A percentile compares a stretch with the other conserved stretches of the same genome.
These are phyloP conservation scores for Typhlichthys eigenmanni DNA, from an alignment of 2,797 vertebrate genomes.

Conservation along the genomic window DNA sequence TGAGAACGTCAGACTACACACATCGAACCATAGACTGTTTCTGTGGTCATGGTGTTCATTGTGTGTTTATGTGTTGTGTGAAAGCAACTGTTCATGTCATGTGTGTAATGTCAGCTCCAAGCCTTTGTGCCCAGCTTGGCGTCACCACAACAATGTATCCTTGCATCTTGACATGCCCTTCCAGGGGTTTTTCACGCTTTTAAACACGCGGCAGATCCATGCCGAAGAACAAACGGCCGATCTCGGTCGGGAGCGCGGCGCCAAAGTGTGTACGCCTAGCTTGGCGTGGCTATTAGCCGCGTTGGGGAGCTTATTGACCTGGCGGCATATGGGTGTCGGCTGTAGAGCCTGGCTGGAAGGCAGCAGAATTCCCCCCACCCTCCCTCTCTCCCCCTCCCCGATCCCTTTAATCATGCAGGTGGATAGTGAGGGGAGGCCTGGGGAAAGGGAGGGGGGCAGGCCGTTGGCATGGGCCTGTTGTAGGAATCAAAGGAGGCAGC, in stretches of 20 bases:
- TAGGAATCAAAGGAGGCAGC: constrained; percentile 79
- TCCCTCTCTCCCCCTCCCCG: constrained; percentile 46
- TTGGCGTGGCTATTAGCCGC: constrained; percentile 67
- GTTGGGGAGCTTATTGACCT: constrained; percentile 69
- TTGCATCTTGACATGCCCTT: constrained; percentile 39
- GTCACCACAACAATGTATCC: constrained; percentile 29
- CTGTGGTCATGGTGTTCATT: no score
- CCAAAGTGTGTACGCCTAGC: constrained; percentile 53
- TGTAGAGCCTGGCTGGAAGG: constrained; percentile 67
- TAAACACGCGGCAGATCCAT: constrained; percentile 70
- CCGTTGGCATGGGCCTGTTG: constrained; percentile 71
- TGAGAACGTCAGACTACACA: background rate
- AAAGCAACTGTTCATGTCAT: background rate
- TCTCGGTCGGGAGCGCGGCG: constrained; percentile 59
- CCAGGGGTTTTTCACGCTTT: constrained; percentile 50
- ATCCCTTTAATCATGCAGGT: constrained; percentile 80
- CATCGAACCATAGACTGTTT: background rate
- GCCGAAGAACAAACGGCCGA: constrained; percentile 69
- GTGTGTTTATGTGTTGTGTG: background rate
- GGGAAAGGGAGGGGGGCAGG: constrained; percentile 59
- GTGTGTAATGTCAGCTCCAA: background rate
- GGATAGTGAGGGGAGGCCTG: constrained; percentile 64
- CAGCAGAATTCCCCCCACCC: constrained; percentile 35
- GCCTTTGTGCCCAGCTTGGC: constrained; percentile 37
- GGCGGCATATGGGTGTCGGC: constrained; percentile 54